These are phyloP conservation scores for Hyles euphorbiae DNA, from an alignment of 1,140 invertebrate species.

Conservation along the genomic window DNA sequence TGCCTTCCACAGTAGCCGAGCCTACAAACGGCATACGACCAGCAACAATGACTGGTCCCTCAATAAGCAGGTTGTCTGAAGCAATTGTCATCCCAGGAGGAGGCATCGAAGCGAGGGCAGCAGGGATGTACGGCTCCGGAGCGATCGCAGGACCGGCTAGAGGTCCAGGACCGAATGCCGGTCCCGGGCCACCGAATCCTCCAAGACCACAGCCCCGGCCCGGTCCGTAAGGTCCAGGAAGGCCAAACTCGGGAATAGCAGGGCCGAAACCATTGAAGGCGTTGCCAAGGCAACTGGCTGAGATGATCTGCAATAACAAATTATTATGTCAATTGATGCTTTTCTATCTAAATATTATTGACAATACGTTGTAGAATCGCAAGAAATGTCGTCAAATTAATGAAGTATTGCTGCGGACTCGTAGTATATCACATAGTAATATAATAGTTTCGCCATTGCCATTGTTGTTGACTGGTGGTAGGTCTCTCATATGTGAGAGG, in stretches of 20 bases:
- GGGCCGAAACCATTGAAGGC: neutral
- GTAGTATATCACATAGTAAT: no score
- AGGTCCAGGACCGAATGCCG: neutral
- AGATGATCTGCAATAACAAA: conserved; percentile 25
- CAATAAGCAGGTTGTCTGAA: conserved; percentile 33
- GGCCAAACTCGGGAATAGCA: conserved; percentile 2
- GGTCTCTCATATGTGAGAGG: no score
- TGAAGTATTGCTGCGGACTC: no score
- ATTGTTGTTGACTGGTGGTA: no score
- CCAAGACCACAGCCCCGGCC: conserved; percentile 9
- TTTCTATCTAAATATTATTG: no score
- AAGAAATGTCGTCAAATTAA: no score
- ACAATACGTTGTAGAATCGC: no score
- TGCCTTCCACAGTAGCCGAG: conserved; percentile 34
- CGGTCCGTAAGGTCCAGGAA: conserved; percentile 3
- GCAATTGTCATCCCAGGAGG: conserved; percentile 7
- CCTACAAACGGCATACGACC: conserved; percentile 39
- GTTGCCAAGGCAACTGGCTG: conserved; percentile 16
- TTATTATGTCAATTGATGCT: neutral
- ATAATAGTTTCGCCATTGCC: no score
- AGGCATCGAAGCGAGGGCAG: neutral
- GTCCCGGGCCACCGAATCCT: neutral
- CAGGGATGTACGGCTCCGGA: neutral
- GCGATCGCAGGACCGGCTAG: neutral
- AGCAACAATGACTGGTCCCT: conserved; percentile 31